Evolutionary conservation across 2,797 vertebrate genomes (phyloP), one percentile per base, ranked within the genome.

Genomic region (Eutrigla gurnardus): DNA sequence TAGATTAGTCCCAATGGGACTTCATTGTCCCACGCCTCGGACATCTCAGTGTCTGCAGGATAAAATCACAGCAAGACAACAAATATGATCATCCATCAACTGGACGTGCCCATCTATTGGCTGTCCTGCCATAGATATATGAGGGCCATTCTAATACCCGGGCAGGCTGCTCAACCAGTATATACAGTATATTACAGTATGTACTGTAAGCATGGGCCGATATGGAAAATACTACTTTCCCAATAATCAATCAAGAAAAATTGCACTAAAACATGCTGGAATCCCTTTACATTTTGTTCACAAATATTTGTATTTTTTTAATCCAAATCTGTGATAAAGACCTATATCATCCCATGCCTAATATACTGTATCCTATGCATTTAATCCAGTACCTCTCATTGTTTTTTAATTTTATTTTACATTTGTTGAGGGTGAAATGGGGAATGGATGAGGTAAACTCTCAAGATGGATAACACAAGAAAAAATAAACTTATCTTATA

Each of bases 351-450:
- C 25, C 25, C 25, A 25, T 25, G 25, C 25, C 25, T 25, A 25
- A 25, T 25, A 25, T 25, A 53, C 36, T 40, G 37, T 59, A 40
- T 49, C 35, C 46, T 59, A 37, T 55, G 32, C 65, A 33, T 18
- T 74, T 66, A 45, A 49, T 42, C 57, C 62, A 52, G 61, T 37
- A 67, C 18, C 70, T 61, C 6, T 66, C 50, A 64, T 61, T 43
- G 49, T 46, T 81, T 85, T 81, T 61, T 84, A 25, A 25, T 25
- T 25, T 1, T 25, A 25, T 25, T 25, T 25, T 25, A 25, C 25
- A 45, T 82, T 81, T 60, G 54, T 69, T 75, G 14, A 18, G 46
- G 32, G 4, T 14, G 18, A 77, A 78, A 75, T 6, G 9, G 18
- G 12, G 39, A 33, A 42, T 58, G 43, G 33, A 17, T 2, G 1